phyloP scores from a whole-genome alignment of 2,888 invertebrate genomes.

The Drosophila helvetica region DNA sequence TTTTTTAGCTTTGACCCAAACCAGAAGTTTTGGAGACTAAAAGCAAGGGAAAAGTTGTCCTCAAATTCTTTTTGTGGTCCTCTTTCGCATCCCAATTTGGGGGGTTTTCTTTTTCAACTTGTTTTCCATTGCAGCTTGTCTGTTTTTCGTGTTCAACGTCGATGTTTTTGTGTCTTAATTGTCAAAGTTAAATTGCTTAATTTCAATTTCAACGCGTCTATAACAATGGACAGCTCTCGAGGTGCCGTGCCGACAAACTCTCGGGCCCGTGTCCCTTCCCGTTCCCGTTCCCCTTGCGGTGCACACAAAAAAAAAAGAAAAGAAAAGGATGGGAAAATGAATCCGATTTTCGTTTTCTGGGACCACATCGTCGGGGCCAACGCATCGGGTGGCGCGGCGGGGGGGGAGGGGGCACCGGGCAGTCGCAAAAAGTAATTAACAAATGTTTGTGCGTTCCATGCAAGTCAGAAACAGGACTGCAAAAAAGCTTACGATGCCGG shows the following conservation, averaged over 20 bases:
- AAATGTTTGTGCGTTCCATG: slow-evolving; percentile 60
- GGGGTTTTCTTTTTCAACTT: neutral
- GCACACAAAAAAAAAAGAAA: neutral
- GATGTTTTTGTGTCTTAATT: slow-evolving; percentile 42
- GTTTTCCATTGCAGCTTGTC: neutral
- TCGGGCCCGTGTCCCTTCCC: neutral
- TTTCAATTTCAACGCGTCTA: slow-evolving; percentile 37
- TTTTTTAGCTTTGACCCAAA: no score
- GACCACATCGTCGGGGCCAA: slow-evolving; percentile 6
- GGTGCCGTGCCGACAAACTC: slow-evolving; percentile 12
- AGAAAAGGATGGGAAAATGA: slow-evolving; percentile 14
- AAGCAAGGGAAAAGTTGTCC: neutral
- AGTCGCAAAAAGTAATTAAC: slow-evolving; percentile 68
- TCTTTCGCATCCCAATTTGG: neutral
- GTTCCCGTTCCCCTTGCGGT: neutral
- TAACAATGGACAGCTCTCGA: slow-evolving; percentile 25
- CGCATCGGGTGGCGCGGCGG: no score
- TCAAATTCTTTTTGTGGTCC: neutral
- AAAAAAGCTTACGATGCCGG: slow-evolving; percentile 28
- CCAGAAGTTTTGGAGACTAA: neutral
- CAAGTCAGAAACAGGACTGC: slow-evolving; percentile 48
- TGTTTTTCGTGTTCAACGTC: slow-evolving; percentile 13
- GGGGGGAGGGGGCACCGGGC: neutral
- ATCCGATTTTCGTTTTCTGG: slow-evolving; percentile 30
- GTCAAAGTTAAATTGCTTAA: slow-evolving; percentile 55